These are phyloP conservation scores for Sialis lutaria DNA, from an alignment of 2,888 invertebrate species.

Conservation along the genomic window DNA sequence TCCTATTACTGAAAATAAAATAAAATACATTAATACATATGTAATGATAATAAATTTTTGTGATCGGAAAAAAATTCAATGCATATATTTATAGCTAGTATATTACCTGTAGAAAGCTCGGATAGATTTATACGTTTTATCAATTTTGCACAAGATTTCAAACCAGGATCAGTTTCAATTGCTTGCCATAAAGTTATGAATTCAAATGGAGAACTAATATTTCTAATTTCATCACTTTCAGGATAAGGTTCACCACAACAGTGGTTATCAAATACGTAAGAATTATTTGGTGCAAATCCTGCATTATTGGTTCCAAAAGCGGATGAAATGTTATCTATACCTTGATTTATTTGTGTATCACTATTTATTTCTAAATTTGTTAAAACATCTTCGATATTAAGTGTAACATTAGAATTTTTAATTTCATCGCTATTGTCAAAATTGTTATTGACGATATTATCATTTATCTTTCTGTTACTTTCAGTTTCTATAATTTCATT, in stretches of 20 bases:
- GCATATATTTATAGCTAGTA: conserved; percentile 10
- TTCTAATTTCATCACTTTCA: neutral
- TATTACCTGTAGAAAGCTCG: neutral
- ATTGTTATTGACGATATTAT: too few relatives aligned
- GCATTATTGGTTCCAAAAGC: neutral
- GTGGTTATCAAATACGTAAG: neutral
- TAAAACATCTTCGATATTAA: neutral
- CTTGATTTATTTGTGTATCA: neutral
- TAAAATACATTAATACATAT: neutral
- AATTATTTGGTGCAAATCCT: neutral
- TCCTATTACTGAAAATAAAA: conserved; percentile 21
- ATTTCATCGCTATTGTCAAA: too few relatives aligned
- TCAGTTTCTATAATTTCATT: too few relatives aligned
- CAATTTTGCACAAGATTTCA: conserved; percentile 18
- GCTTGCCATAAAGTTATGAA: conserved; percentile 23
- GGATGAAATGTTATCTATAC: neutral
- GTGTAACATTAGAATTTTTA: too few relatives aligned
- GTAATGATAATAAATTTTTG: neutral
- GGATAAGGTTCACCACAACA: conserved; percentile 3
- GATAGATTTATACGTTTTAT: conserved; percentile 14
- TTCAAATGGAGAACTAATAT: conserved; percentile 17
- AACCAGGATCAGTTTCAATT: conserved; percentile 17
- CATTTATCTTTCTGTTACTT: too few relatives aligned
- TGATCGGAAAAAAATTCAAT: neutral
- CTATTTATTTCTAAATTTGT: neutral